Evolutionary conservation across 2,113 vertebrate genomes (phyloP).

Genomic region (Rana temporaria): DNA sequence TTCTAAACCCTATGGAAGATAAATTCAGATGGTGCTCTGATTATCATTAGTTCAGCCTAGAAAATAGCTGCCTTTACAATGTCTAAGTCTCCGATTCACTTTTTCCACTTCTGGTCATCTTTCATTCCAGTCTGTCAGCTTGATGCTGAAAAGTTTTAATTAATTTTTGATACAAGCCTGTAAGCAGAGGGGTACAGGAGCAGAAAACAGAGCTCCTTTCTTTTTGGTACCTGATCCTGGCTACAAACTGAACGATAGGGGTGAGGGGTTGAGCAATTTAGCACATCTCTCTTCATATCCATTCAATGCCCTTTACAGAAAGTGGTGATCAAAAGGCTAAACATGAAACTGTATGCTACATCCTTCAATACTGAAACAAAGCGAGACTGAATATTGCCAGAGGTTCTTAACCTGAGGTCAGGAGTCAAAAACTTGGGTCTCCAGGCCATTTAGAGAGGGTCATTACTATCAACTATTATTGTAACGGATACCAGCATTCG

Average conservation of each 20-base stretch:
- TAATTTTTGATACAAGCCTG: background rate
- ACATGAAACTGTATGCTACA: background rate
- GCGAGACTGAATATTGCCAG: background rate
- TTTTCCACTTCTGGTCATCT: background rate
- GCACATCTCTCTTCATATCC: background rate
- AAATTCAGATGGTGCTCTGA: no score
- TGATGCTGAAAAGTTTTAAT: background rate
- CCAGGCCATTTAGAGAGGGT: no score
- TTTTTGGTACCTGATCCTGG: background rate
- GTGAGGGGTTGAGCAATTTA: background rate
- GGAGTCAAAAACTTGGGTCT: no score
- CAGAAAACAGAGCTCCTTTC: background rate
- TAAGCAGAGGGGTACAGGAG: background rate
- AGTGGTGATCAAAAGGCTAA: background rate
- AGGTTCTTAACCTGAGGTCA: background rate
- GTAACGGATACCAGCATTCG: no score
- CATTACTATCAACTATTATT: no score
- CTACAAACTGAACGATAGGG: background rate
- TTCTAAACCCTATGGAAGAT: no score
- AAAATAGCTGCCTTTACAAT: no score
- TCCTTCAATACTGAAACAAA: background rate
- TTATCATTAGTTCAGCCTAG: no score
- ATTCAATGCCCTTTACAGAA: background rate
- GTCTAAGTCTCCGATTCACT: no score
- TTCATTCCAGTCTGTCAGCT: background rate